Conservation (phyloP, 2,888 invertebrate species). For the Plemyria rubiginata region DNA sequence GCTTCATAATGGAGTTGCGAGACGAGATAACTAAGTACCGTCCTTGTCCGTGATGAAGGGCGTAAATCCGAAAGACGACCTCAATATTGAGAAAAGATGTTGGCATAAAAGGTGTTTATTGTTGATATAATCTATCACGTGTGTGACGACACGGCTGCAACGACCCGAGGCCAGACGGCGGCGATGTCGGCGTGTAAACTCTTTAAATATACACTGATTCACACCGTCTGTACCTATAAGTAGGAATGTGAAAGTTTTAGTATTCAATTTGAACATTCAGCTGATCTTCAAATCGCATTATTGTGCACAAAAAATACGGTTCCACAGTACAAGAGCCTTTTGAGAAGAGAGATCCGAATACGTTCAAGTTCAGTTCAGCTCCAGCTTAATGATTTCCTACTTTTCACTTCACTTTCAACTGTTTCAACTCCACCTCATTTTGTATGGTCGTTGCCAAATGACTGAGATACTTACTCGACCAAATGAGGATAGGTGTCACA, state of each 20-base stretch:
- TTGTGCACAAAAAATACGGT: slow-evolving; percentile 3
- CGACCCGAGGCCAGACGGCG: slow-evolving; percentile 54
- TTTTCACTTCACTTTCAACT: slow-evolving; percentile 42
- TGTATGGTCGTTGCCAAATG: slow-evolving; percentile 40
- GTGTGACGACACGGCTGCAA: slow-evolving; percentile 57
- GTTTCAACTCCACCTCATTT: slow-evolving; percentile 38
- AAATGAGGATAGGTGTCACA: slow-evolving; percentile 19
- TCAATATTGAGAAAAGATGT: slow-evolving; percentile 51
- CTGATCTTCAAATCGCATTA: slow-evolving; percentile 1
- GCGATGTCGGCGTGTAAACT: slow-evolving; percentile 34
- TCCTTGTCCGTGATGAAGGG: slow-evolving; percentile 58
- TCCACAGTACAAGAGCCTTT: slow-evolving; percentile 17
- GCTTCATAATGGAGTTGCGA: slow-evolving; percentile 56
- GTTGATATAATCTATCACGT: slow-evolving; percentile 63
- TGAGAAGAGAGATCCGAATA: slow-evolving; percentile 35
- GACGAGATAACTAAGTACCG: slow-evolving; percentile 57
- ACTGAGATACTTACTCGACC: slow-evolving; percentile 31
- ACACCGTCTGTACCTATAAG: slow-evolving; percentile 21
- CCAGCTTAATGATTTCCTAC: slow-evolving; percentile 45
- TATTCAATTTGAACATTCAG: slow-evolving; percentile 21
- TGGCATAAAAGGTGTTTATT: slow-evolving; percentile 47
- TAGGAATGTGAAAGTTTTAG: slow-evolving; percentile 33
- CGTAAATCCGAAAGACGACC: slow-evolving; percentile 56
- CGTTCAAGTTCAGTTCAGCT: slow-evolving; percentile 40
- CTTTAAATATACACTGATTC: slow-evolving; percentile 41